phyloP scores from a whole-genome alignment of 1,140 invertebrate genomes.

The Macrosteles quadrilineatus region DNA sequence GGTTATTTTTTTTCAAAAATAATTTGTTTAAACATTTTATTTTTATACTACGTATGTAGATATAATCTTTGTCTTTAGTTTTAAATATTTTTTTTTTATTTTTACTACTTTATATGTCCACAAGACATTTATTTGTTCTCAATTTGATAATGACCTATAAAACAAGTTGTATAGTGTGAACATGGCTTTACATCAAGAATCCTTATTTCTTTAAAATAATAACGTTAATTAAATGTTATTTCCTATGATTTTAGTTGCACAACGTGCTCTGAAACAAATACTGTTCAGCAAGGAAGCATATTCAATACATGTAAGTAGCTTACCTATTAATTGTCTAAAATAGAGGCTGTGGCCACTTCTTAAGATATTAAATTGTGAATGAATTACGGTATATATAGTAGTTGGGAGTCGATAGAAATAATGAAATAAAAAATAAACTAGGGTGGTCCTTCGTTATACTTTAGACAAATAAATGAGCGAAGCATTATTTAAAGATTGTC shows the following conservation, averaged over 20 bases:
- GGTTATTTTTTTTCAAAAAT: too few species aligned
- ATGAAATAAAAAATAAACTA: neutral
- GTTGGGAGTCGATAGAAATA: neutral
- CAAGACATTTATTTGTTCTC: too few species aligned
- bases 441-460: neutral
- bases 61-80: too few species aligned
- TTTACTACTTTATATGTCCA: too few species aligned
- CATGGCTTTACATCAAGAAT: too few species aligned
- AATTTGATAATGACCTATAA: too few species aligned
- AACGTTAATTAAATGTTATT: neutral
- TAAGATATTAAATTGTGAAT: neutral
- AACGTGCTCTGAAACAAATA: conserved; percentile 44
- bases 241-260: conserved; percentile 42
- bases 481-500: too few species aligned
- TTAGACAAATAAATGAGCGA: neutral
- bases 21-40: too few species aligned
- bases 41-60: too few species aligned
- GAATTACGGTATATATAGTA: neutral
- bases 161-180: too few species aligned
- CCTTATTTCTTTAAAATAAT: too few species aligned
- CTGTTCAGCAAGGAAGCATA: conserved; percentile 41
- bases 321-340: neutral
- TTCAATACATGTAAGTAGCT: conserved; percentile 35
- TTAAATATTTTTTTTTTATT: too few species aligned
- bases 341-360: neutral